phyloP scores from a whole-genome alignment of 2,797 vertebrate genomes.

The Philypnodon macrostomus region DNA sequence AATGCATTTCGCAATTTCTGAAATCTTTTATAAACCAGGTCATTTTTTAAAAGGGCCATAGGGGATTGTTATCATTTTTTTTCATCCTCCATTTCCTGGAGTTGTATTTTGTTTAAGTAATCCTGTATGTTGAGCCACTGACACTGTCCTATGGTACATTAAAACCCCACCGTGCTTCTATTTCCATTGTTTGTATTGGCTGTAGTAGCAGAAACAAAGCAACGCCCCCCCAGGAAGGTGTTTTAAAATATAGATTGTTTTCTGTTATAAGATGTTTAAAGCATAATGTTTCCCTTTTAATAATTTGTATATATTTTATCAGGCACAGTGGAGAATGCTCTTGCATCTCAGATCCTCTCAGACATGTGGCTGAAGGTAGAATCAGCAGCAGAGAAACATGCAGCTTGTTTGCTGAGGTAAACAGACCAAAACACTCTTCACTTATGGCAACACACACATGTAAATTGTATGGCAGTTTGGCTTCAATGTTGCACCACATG shows the following conservation, averaged over 20 bases:
- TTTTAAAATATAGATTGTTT: too few species aligned
- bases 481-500: slow-evolving; percentile 48
- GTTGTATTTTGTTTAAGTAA: too few species aligned
- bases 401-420: slow-evolving; percentile 84
- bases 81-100: too few species aligned
- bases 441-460: slow-evolving; percentile 1
- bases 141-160: too few species aligned
- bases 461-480: slow-evolving; percentile 35
- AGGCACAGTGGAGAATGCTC: slow-evolving; percentile 83
- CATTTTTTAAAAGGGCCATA: too few species aligned
- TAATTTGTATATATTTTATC: slow-evolving; percentile 14
- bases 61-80: too few species aligned
- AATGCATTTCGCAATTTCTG: slow-evolving; percentile 20
- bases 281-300: slow-evolving; percentile 35
- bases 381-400: slow-evolving; percentile 76
- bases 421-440: slow-evolving; percentile 15
- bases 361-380: slow-evolving; percentile 81
- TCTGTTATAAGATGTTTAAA: too few species aligned
- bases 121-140: too few species aligned
- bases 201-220: too few species aligned
- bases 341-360: slow-evolving; percentile 74
- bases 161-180: too few species aligned
- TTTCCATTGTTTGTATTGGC: too few species aligned
- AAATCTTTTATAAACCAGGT: slow-evolving; percentile 21
- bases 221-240: too few species aligned